A percentile compares a stretch with the other conserved stretches of the same genome.
Conservation (phyloP, 1,140 invertebrate species). For the Bombyx mandarina region DNA sequence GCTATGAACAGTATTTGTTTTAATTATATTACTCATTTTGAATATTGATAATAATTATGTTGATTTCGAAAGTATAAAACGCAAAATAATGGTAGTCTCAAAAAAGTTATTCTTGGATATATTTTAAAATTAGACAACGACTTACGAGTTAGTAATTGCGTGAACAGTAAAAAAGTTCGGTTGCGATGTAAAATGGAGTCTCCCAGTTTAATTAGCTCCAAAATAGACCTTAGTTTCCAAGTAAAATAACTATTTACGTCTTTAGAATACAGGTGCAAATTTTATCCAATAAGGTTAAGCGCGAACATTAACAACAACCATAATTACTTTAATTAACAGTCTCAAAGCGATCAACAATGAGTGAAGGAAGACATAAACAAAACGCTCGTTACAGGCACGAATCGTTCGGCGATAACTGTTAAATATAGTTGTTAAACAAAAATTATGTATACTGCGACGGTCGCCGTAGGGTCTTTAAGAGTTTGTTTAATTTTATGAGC, state of each 20-base stretch:
- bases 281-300: not conserved
- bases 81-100: too few relatives aligned
- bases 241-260: too few relatives aligned
- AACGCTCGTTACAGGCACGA: constrained; percentile 1
- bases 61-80: too few relatives aligned
- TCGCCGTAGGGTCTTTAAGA: constrained; percentile 17
- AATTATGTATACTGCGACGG: constrained; percentile 1
- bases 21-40: too few relatives aligned
- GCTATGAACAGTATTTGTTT: too few relatives aligned
- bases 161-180: not conserved
- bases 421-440: constrained; percentile 9
- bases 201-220: not conserved
- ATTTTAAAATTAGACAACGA: too few relatives aligned
- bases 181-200: not conserved
- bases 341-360: not conserved
- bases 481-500: constrained; percentile 37
- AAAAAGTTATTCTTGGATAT: too few relatives aligned
- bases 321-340: not conserved
- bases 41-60: too few relatives aligned
- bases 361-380: not conserved
- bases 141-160: too few relatives aligned
- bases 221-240: not conserved
- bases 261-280: too few relatives aligned
- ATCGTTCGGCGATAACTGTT: constrained; percentile 5
- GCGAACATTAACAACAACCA: not conserved